Base-by-base conservation (phyloP, 1,140 invertebrate species). In the Ceratoteleas bidentatus region DNA sequence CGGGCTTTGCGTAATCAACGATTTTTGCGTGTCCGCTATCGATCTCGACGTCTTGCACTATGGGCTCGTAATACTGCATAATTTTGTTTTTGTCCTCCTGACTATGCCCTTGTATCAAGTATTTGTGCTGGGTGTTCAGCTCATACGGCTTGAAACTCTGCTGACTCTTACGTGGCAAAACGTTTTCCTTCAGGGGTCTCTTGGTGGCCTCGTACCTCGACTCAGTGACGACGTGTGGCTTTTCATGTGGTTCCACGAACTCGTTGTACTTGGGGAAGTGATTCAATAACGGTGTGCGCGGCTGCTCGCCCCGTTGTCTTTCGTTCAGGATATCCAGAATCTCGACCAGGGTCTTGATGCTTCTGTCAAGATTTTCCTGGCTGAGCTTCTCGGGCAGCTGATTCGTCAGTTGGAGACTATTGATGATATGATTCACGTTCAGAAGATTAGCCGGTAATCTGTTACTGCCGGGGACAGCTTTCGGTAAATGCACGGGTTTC, bases 341-440 rank as follows among this genome's bases (percentile, higher is more conserved):
- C 84, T 94, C 94, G 8, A 96, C 92, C 13, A 96, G 88, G 0
- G 95, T 96, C 85, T 93, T 94, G 34, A 96, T 95, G 47, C 95
- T 96, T 45, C 94, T 94, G 68, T 95, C 95, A 32, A 96, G 93
- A 83, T 96, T 96, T 65, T 96, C 94, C 38, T 93, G 92, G 24
- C 94, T 96, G 2, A 96, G 91, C 9, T 93, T 94, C 75, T 96
- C 94, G 0, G 95, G 95, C 53, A 96, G 88, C 36, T 94, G 93
- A 88, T 96, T 96, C 69, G 93, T 94, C 4, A 95, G 89, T 83
- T 96, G 95, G 4, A 96, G 90, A 47, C 95, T 94, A 36, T 92
- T 90, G 6, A 90, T 64, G 58, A 92, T 89, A 34, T 90, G 87
- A 33, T 88, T 83, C 8, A 89, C 43, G 15, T 64, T 56, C 0